Evolutionary conservation across 2,888 invertebrate genomes (phyloP), one percentile per base, ranked within the genome.

Genomic region (Ptilodon capucinus): DNA sequence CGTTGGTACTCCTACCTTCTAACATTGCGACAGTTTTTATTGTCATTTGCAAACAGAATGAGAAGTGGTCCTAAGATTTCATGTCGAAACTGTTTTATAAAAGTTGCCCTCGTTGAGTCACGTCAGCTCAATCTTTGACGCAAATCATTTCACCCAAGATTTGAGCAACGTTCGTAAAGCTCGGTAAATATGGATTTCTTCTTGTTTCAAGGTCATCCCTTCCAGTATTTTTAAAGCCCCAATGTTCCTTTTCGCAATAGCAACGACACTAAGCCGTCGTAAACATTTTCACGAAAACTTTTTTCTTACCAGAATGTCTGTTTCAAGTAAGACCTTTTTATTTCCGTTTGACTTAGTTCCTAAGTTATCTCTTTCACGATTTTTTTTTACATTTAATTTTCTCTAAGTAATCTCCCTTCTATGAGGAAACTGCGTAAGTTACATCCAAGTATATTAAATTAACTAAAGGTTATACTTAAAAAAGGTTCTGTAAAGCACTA

Each of bases 101-200:
- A 64, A 74, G 67, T 71, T 63, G 41, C 66, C 68, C 72, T 71
- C 66, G 71, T 68, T 62, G 60, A 62, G 62, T 69, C 67, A 64
- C 63, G 62, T 69, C 67, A 64, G 61, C 60, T 70, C 74, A 74
- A 75, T 73, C 68, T 64, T 49, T 54, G 58, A 62, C 65, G 64
- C 74, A 71, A 78, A 78, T 77, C 71, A 73, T 74, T 75, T 73
- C 53, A 38, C 17, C 23, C 46, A 40, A 40, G 50, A 47, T 49
- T 54, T 48, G 35, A 51, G 48, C 32, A 42, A 51, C 48, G 54
- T 60, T 49, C 47, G 55, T 68, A 66, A 60, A 64, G 55, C 53
- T 58, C 46, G 49, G 51, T 58, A 62, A 68, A 63, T 62, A 68
- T 65, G 51, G 54, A 58, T 57, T 59, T 58, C 35, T 42, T 60